Base-by-base conservation (phyloP, 2,113 vertebrate genomes). In the Hucho hucho region DNA sequence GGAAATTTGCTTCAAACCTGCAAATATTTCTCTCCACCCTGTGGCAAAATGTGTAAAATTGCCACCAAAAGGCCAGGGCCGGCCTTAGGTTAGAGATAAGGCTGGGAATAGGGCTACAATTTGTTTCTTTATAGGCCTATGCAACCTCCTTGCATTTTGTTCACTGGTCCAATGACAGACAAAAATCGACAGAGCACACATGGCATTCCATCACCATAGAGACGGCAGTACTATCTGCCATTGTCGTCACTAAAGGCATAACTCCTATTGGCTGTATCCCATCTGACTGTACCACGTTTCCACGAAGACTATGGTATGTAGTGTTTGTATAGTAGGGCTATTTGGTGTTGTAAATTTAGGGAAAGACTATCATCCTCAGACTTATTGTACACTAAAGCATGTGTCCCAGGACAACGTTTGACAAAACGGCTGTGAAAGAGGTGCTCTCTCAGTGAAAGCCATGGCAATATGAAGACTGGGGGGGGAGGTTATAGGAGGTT, bases 391-490 rank as follows among this genome's bases (percentile, higher is more conserved):
- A 83, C 75, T 28, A 56, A 46, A 69, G 64, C 64, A 20, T 26
- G 78, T 81, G 70, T 89, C 79, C 84, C 77, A 16, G 79, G 79
- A 75, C 84, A 76, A 84, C 87, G 0, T 68, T 49, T 75, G 29
- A 79, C 49, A 53, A 75, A 49, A 47, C 26, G 43, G 70, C 58
- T 80, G 69, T 83, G 74, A 75, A 69, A 64, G 47, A 73, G 49
- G 47, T 25, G 49, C 18, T 65, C 14, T 47, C 73, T 76, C 32
- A 75, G 72, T 20, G 12, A 72, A 70, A 66, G 20, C 12, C 24
- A 66, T 37, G 71, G 69, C 68, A 73, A 65, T 46, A 49, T 49
- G 14, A 63, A n/a, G 22, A 63, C 9, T 29, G 4, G 1, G 6
- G 26, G 26, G 6, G 16, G n/a, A 12, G 26, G 64, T 47, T 22